Evolutionary conservation across 2,113 vertebrate genomes (phyloP).

Genomic region (Rhadina sibilatrix): DNA sequence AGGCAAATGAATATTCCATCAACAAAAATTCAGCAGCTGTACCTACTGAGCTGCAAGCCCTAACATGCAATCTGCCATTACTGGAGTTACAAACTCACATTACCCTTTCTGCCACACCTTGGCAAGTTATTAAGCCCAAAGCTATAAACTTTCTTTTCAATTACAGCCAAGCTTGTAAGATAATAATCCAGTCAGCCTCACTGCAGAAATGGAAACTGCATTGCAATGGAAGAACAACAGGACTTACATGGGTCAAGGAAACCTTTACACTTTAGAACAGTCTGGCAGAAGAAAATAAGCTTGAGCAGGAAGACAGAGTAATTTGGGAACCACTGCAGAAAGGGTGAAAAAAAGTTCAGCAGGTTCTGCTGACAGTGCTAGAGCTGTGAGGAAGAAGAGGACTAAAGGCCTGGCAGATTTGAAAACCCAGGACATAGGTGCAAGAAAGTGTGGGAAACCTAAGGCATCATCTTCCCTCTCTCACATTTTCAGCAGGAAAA

Average conservation of each 20-base stretch:
- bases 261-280: neutral
- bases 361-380: neutral
- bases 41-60: neutral
- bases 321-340: neutral
- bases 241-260: neutral
- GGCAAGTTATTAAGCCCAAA: constrained; percentile 31
- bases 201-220: neutral
- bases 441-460: neutral
- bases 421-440: neutral
- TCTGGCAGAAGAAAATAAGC: constrained; percentile 2
- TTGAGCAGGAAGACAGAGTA: neutral
- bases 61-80: neutral
- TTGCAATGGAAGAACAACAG: neutral
- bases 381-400: neutral
- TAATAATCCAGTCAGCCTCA: neutral
- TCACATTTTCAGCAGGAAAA: neutral
- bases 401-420: neutral
- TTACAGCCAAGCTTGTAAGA: neutral
- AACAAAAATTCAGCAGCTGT: neutral
- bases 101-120: constrained; percentile 36
- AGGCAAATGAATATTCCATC: neutral
- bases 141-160: constrained; percentile 38
- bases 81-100: neutral
- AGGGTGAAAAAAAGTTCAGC: neutral
- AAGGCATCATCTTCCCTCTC: neutral